Conservation (phyloP, 2,888 invertebrate species). For the Amphipoea lucens region DNA sequence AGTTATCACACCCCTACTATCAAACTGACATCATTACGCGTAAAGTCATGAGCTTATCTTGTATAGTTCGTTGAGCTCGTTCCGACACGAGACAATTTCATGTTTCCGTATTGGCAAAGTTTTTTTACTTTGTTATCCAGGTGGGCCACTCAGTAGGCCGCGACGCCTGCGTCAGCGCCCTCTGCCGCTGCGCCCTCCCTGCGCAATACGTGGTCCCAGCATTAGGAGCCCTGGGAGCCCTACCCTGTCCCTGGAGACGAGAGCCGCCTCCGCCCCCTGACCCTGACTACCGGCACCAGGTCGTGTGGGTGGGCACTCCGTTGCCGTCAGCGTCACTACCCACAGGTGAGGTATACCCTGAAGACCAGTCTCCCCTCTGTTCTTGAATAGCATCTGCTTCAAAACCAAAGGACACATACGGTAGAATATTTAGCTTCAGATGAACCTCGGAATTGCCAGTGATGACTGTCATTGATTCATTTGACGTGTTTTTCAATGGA, state of each 20-base stretch:
- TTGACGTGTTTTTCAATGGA: neutral
- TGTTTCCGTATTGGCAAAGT: neutral
- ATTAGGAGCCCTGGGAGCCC: constrained; percentile 95
- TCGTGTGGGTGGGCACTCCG: constrained; percentile 99
- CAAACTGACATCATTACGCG: neutral
- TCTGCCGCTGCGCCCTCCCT: constrained; percentile 98
- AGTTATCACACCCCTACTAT: no score
- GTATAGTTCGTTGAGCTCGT: no score
- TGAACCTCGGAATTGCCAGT: neutral
- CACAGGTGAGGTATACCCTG: constrained; percentile 84
- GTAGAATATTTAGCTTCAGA: no score
- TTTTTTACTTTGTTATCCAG: constrained; percentile 62
- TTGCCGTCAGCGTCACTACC: constrained; percentile 95
- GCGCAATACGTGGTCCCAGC: constrained; percentile 98
- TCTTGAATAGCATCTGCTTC: neutral
- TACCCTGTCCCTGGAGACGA: constrained; percentile 97
- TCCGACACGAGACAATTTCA: neutral
- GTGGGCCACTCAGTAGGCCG: constrained; percentile 91
- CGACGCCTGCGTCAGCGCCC: constrained; percentile 98
- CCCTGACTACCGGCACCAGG: constrained; percentile 96
- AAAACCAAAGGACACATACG: no score
- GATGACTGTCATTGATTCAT: neutral
- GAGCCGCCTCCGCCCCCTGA: constrained; percentile 93
- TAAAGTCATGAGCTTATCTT: no score
- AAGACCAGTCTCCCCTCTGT: neutral